Base-by-base conservation (phyloP, 2,797 vertebrate genomes). In the Diceros bicornis region DNA sequence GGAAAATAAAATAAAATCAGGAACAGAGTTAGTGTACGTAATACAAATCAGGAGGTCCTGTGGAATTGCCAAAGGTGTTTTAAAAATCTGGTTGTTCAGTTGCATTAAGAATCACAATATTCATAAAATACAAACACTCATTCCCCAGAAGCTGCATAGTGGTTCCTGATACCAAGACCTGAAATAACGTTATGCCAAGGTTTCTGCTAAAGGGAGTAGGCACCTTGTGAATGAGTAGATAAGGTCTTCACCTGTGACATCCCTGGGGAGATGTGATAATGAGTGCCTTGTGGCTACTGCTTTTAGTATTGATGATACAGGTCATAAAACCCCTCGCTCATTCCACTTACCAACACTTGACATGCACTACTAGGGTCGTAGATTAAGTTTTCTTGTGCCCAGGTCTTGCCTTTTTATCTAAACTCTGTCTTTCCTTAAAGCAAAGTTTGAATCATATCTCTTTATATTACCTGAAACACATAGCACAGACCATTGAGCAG, bases 41-140 rank as follows among this genome's bases (percentile, higher is more conserved):
- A 23, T 25, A 44, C 13, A 89, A 47, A 83, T 23, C 20, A 91
- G 34, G 32, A 83, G 27, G 6, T 75, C 62, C 41, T 81, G 21
- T 37, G 81, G 12, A 41, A 13, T 77, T 69, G 34, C 62, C 82
- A 89, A 79, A 78, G 4, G 59, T 57, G 1, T 95, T 92, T 71
- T 81, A 34, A 69, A 59, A 69, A 57, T 50, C 32, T 41, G 14
- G 23, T 34, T 50, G 37, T 72, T 92, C 82, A 66, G 20, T 18
- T 94, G 57, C 85, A 89, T 94, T 79, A 91, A 85, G 29, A 90
- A 84, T 62, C 61, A 29, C 13, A n/a, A 66, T 79, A 57, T 91
- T 88, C 21, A 78, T 72, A 95, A 78, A 66, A 78, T 34, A 69
- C 18, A 79, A 88, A 64, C 23, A 75, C 27, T 71, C 6, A 34